Percentiles rank a stretch among this genome's conserved stretches.
phyloP scores from a whole-genome alignment of 2,113 vertebrate genomes.

The Ochotona princeps region DNA sequence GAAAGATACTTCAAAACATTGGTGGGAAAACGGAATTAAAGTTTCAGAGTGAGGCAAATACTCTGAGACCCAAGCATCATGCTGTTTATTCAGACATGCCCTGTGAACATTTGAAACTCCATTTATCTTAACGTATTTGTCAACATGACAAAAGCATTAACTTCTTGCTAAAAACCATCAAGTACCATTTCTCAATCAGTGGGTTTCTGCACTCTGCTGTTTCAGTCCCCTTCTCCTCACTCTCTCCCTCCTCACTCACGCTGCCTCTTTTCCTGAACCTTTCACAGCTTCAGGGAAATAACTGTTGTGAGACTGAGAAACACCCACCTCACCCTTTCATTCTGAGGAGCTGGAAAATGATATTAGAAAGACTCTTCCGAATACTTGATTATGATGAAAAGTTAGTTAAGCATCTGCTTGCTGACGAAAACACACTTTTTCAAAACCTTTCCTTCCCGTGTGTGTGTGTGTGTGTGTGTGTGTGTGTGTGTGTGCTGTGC shows the following conservation, averaged over 20 bases:
- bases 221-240: neutral
- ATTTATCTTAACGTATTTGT: neutral
- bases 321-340: neutral
- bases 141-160: neutral
- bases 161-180: neutral
- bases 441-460: neutral
- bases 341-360: neutral
- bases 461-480: neutral
- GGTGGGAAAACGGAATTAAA: no score
- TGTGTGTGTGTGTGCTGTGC: no score
- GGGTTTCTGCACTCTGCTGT: neutral
- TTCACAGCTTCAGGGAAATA: neutral
- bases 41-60: no score
- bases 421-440: neutral
- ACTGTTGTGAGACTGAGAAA: neutral
- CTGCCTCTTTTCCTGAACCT: neutral
- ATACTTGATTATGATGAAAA: constrained; percentile 37
- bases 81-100: no score
- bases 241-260: neutral
- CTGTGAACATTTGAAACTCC: no score
- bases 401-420: neutral
- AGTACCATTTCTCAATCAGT: neutral
- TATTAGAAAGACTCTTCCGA: neutral
- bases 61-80: no score
- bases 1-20: no score